Conservation (phyloP, 1,140 invertebrate genomes). For the Centruroides vittatus region DNA sequence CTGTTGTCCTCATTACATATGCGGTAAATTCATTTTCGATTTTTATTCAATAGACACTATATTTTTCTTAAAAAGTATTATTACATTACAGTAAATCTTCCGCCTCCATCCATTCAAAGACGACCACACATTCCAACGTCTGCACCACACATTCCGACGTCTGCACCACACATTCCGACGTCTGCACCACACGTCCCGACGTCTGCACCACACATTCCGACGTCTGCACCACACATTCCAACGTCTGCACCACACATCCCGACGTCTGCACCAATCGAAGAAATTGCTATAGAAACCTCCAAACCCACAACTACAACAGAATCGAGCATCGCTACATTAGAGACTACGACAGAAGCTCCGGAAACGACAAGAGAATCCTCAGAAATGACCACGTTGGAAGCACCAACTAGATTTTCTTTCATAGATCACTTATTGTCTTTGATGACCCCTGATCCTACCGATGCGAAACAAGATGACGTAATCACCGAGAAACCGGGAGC, state of each 20-base stretch:
- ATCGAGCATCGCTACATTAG: not conserved
- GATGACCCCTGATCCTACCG: too few species aligned
- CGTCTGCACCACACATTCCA: not conserved
- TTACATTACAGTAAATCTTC: too few species aligned
- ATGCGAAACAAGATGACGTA: too few species aligned
- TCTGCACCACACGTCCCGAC: not conserved
- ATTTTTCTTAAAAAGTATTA: too few species aligned
- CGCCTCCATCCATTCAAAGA: too few species aligned
- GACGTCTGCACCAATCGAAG: not conserved
- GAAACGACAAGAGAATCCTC: not conserved
- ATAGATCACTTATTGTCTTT: too few species aligned
- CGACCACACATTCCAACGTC: too few species aligned
- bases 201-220: too few species aligned
- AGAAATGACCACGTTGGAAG: not conserved
- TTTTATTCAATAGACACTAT: too few species aligned
- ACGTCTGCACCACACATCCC: not conserved
- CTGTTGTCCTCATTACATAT: conserved; percentile 38
- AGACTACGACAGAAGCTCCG: not conserved
- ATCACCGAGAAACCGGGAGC: too few species aligned
- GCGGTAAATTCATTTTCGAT: conserved; percentile 27
- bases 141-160: not conserved
- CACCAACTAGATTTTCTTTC: not conserved
- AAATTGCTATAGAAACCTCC: not conserved
- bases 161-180: not conserved
- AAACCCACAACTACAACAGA: not conserved